A percentile compares a stretch with the other conserved stretches of the same genome.
Conservation (phyloP, 2,113 vertebrate species). For the Chitala chitala region DNA sequence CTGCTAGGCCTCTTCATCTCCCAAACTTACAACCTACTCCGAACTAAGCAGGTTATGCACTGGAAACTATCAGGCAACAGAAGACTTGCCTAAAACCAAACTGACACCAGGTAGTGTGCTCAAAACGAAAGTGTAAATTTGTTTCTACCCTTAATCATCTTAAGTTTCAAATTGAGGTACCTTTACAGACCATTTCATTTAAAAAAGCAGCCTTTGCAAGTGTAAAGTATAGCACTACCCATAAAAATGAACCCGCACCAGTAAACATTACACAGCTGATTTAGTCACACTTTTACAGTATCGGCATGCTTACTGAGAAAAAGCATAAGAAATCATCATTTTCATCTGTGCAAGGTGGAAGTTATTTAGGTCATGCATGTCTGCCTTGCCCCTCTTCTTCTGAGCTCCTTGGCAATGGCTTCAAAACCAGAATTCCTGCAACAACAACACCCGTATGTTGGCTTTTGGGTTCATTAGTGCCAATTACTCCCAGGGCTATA, state of each 20-base stretch:
- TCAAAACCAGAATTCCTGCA: too few relatives aligned
- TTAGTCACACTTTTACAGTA: too few relatives aligned
- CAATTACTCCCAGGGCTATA: conserved; percentile 26
- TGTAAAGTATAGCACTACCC: not conserved
- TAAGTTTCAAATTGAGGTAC: not conserved
- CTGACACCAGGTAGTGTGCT: not conserved
- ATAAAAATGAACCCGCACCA: too few relatives aligned
- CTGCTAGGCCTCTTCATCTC: not conserved
- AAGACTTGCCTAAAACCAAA: not conserved
- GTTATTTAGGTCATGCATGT: too few relatives aligned
- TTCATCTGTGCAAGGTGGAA: not conserved
- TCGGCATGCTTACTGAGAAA: too few relatives aligned
- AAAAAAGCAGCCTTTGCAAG: not conserved
- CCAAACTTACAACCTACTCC: not conserved
- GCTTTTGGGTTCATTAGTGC: not conserved
- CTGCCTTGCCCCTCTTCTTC: too few relatives aligned
- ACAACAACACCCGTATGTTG: not conserved
- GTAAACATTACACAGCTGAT: too few relatives aligned
- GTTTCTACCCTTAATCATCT: too few relatives aligned
- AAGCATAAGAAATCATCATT: not conserved
- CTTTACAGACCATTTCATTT: not conserved
- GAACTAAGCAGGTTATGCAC: not conserved
- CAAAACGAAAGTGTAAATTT: too few relatives aligned
- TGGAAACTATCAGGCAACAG: not conserved
- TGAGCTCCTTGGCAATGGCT: too few relatives aligned